Conservation (phyloP, 2,888 invertebrate species). For the Drosophila lacicola region DNA sequence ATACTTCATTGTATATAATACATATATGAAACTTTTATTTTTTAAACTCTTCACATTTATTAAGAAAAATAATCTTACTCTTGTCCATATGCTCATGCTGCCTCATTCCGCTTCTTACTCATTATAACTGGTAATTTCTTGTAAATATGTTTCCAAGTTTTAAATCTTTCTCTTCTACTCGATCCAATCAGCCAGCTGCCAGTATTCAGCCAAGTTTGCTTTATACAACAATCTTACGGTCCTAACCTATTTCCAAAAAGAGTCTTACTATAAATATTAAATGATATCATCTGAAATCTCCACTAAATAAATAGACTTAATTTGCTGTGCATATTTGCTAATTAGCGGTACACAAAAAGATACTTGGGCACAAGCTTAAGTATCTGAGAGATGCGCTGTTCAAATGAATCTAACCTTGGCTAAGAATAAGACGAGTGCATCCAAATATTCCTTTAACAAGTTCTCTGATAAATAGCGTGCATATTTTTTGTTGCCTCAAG, state of each 20-base stretch:
- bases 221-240: neutral
- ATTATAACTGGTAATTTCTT: slow-evolving; percentile 54
- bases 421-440: slow-evolving; percentile 37
- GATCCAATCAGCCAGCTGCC: too few species aligned
- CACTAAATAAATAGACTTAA: slow-evolving; percentile 50
- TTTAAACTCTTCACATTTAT: neutral
- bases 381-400: slow-evolving; percentile 28
- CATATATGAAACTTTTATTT: neutral
- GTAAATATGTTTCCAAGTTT: slow-evolving; percentile 12
- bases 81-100: slow-evolving; percentile 8
- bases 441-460: slow-evolving; percentile 23
- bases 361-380: slow-evolving; percentile 27
- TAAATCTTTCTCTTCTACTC: too few species aligned
- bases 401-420: slow-evolving; percentile 73
- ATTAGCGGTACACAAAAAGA: slow-evolving; percentile 55
- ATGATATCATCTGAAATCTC: slow-evolving; percentile 66
- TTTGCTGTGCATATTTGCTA: slow-evolving; percentile 65
- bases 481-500: slow-evolving; percentile 18
- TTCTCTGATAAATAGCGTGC: slow-evolving; percentile 33
- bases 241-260: neutral
- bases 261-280: slow-evolving; percentile 18
- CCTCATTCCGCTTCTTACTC: slow-evolving; percentile 5
- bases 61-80: slow-evolving; percentile 19
- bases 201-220: neutral
- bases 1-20: neutral